Evolutionary conservation across 2,113 vertebrate species (phyloP).

Genomic region (Deroptyus accipitrinus): DNA sequence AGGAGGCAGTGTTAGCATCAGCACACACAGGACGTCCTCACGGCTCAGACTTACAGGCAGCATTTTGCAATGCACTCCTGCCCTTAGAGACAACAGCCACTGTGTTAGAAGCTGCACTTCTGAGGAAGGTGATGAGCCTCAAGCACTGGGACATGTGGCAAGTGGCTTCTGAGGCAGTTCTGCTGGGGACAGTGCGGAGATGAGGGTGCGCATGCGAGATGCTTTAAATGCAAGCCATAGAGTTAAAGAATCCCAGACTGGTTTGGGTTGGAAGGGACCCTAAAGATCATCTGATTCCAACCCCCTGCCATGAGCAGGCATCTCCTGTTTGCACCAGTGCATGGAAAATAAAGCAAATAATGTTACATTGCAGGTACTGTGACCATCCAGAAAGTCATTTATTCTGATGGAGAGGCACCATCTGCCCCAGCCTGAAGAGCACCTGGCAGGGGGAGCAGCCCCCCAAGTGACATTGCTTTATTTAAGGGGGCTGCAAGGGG

Average conservation of each 20-base stretch:
- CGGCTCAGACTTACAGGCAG: rapidly evolving
- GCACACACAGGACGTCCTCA: rapidly evolving
- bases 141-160: rapidly evolving
- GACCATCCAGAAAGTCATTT: rapidly evolving
- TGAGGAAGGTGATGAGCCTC: not conserved
- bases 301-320: not conserved
- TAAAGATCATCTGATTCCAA: not conserved
- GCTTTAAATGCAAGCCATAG: rapidly evolving
- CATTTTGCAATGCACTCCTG: not conserved
- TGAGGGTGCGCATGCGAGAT: not conserved
- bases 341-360: rapidly evolving
- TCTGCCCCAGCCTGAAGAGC: not conserved
- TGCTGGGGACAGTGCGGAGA: rapidly evolving
- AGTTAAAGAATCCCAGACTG: not conserved
- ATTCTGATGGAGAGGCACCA: not conserved
- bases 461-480: not conserved
- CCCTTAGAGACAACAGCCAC: rapidly evolving
- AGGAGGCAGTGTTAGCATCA: not conserved
- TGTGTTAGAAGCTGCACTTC: rapidly evolving
- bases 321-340: rapidly evolving
- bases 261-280: not conserved
- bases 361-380: rapidly evolving
- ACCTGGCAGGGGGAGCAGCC: not conserved
- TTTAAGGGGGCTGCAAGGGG: not conserved
- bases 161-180: not conserved